These are phyloP conservation scores for Elachura formosa DNA, from an alignment of 2,113 vertebrate genomes.

Conservation along the genomic window DNA sequence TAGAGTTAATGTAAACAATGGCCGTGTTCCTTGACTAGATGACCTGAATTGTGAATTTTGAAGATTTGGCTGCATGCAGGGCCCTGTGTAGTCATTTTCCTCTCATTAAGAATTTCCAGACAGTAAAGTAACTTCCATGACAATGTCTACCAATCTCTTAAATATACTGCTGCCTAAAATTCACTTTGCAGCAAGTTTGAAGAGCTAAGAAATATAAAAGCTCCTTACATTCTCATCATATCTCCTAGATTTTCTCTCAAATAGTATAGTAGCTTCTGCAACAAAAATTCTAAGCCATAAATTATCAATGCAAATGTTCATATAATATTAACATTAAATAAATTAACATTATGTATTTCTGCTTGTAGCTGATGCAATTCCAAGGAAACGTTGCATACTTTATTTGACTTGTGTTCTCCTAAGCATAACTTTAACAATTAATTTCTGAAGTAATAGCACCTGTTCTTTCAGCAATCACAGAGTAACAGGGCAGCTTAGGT, in stretches of 20 bases:
- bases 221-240: neutral
- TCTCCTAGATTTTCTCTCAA: neutral
- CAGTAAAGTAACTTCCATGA: neutral
- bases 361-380: neutral
- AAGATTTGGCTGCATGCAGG: neutral
- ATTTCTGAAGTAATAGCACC: neutral
- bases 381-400: neutral
- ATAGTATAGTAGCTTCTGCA: neutral
- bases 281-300: neutral
- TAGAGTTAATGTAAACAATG: neutral
- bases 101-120: neutral
- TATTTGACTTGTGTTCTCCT: neutral
- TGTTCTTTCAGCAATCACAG: neutral
- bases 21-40: neutral
- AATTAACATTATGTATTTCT: neutral
- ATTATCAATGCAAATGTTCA: neutral
- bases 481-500: neutral
- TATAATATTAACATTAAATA: neutral
- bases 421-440: neutral
- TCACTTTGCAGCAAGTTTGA: neutral
- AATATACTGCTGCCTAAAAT: neutral
- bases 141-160: neutral
- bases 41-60: neutral
- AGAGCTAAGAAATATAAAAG: neutral
- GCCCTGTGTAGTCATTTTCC: neutral